phyloP scores from a whole-genome alignment of 2,888 invertebrate species.

The Oligia strigilis region DNA sequence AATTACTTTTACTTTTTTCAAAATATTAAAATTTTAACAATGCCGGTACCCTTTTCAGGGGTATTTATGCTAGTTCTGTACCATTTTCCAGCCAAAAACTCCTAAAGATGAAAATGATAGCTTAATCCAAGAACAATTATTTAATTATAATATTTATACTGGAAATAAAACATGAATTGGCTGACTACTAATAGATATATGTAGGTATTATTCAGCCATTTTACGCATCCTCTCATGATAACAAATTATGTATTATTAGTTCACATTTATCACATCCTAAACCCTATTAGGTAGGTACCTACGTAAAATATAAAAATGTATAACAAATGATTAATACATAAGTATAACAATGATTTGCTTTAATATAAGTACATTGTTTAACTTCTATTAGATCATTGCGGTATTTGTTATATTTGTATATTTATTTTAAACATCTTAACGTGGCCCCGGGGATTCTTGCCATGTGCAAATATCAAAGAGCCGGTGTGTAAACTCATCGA shows the following conservation, averaged over 20 bases:
- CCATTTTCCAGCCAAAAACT: slow-evolving; percentile 9
- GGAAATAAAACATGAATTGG: slow-evolving; percentile 14
- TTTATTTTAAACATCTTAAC: slow-evolving; percentile 58
- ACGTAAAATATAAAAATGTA: slow-evolving; percentile 3
- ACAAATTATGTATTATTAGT: slow-evolving; percentile 32
- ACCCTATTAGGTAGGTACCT: neutral
- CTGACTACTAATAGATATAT: neutral
- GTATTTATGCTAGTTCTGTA: neutral
- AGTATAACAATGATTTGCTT: slow-evolving; percentile 43
- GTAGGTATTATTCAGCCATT: slow-evolving; percentile 16
- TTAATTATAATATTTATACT: slow-evolving; percentile 1
- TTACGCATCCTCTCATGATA: slow-evolving; percentile 35
- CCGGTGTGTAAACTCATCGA: slow-evolving; percentile 70
- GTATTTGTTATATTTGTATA: slow-evolving; percentile 62
- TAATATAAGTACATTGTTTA: slow-evolving; percentile 52
- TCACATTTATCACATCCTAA: slow-evolving; percentile 29
- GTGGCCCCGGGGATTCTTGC: slow-evolving; percentile 60
- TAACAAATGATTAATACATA: slow-evolving; percentile 19
- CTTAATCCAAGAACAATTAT: slow-evolving; percentile 23
- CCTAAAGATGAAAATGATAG: neutral
- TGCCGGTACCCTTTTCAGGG: neutral
- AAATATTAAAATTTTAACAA: neutral
- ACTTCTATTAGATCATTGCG: slow-evolving; percentile 59
- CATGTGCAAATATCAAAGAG: slow-evolving; percentile 71
- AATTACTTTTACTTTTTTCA: neutral